Evolutionary conservation across 2,113 vertebrate species (phyloP).

Genomic region (Deroptyus accipitrinus): DNA sequence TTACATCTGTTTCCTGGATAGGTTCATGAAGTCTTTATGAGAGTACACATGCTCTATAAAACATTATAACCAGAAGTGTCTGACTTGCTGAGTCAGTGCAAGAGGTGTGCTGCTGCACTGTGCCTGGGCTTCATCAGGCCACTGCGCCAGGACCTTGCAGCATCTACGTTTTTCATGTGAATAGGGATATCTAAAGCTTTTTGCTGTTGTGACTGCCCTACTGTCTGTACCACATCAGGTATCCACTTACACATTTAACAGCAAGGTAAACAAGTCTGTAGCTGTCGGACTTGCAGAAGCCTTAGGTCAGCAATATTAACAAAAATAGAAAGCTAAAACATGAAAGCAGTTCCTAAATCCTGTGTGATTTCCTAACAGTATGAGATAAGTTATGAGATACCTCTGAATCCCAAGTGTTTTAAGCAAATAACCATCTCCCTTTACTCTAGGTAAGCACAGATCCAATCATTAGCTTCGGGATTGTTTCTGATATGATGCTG

Average conservation of each 20-base stretch:
- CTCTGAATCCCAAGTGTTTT: not conserved
- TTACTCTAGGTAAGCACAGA: not conserved
- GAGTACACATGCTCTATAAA: not conserved
- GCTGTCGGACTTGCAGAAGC: not conserved
- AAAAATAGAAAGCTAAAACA: not conserved
- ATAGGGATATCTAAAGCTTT: not conserved
- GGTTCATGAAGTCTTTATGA: not conserved
- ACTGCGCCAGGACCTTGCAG: too few species aligned
- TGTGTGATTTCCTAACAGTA: not conserved
- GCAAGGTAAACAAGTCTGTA: fast-evolving
- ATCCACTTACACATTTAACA: not conserved
- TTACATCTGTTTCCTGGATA: conserved; percentile 35
- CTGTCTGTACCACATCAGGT: not conserved
- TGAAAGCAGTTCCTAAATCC: not conserved
- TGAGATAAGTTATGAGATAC: not conserved
- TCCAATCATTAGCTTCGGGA: not conserved
- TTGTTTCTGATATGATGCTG: not conserved
- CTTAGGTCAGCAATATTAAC: not conserved
- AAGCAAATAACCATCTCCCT: not conserved
- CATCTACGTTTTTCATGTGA: not conserved
- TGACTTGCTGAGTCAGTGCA: not conserved
- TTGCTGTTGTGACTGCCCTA: not conserved
- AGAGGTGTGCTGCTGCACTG: not conserved
- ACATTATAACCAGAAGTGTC: not conserved
- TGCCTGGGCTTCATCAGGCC: not conserved